phyloP scores from a whole-genome alignment of 2,888 invertebrate genomes.

The Pseudococcus longispinus region DNA sequence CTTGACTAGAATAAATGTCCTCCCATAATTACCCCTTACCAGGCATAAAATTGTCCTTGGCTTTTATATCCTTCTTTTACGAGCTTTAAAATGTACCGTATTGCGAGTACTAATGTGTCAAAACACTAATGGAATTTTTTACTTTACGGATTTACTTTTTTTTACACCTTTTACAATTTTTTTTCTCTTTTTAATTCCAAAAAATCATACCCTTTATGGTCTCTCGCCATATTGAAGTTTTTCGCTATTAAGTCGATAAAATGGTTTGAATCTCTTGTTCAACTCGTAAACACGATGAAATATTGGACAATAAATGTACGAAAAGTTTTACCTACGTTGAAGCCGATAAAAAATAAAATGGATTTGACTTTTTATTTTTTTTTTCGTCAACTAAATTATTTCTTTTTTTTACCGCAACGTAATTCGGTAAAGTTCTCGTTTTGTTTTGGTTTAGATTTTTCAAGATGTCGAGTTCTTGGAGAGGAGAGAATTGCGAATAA shows the following conservation, averaged over 20 bases:
- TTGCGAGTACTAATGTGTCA: slow-evolving; percentile 15
- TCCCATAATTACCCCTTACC: neutral
- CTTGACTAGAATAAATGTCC: neutral
- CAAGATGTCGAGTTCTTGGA: neutral
- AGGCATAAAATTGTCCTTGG: neutral
- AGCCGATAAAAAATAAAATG: slow-evolving; percentile 33
- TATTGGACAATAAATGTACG: neutral
- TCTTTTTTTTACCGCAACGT: neutral
- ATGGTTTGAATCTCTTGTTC: slow-evolving; percentile 37
- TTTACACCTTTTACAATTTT: neutral
- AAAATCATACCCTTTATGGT: slow-evolving; percentile 17
- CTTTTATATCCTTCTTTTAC: slow-evolving; percentile 4
- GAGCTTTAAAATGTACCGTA: neutral
- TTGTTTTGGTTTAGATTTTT: neutral
- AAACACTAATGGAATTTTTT: slow-evolving; percentile 28
- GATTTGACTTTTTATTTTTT: neutral
- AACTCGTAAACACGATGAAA: slow-evolving; percentile 32
- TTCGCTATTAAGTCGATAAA: neutral
- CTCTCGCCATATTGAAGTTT: slow-evolving; percentile 13
- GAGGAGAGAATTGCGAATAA: neutral
- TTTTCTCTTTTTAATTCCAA: neutral
- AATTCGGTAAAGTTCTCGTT: neutral
- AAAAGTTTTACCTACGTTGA: neutral
- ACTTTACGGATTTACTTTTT: neutral
- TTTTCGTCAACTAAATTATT: neutral